phyloP scores from a whole-genome alignment of 2,113 vertebrate species.

The Probosciger aterrimus region DNA sequence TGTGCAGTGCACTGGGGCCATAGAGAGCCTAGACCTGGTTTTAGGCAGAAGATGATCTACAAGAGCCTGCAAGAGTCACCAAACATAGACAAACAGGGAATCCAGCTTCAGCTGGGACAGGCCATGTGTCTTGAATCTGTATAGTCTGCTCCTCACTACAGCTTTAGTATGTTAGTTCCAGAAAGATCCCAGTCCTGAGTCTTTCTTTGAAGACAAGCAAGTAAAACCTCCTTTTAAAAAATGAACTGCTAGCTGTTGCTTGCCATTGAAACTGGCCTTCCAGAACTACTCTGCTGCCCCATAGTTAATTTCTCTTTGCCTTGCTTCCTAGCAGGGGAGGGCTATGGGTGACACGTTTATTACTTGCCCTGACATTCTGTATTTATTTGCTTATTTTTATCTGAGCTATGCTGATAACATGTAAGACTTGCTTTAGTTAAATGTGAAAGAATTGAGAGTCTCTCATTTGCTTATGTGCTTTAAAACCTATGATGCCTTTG shows the following conservation, averaged over 20 bases:
- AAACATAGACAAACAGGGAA: not conserved
- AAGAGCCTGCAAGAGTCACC: not conserved
- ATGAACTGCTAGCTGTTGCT: not conserved
- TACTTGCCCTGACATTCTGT: not conserved
- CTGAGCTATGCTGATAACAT: not conserved
- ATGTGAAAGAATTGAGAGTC: not conserved
- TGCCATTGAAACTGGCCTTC: not conserved
- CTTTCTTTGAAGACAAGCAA: not conserved
- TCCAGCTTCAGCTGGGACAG: not conserved
- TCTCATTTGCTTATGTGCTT: not conserved
- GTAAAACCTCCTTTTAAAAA: not conserved
- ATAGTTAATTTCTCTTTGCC: not conserved
- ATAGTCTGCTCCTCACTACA: not conserved
- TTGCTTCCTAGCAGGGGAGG: not conserved
- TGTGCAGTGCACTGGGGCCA: not conserved
- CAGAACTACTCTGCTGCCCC: not conserved
- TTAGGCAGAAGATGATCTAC: not conserved
- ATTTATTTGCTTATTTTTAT: slow-evolving; percentile 4
- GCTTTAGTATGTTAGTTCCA: not conserved
- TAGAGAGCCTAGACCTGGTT: not conserved
- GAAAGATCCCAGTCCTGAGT: not conserved
- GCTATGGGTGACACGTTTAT: not conserved
- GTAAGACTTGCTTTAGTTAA: not conserved
- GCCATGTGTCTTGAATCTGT: not conserved
- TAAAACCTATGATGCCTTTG: not conserved